Conservation (phyloP, 2,888 invertebrate species). For the Torymus texanus region DNA sequence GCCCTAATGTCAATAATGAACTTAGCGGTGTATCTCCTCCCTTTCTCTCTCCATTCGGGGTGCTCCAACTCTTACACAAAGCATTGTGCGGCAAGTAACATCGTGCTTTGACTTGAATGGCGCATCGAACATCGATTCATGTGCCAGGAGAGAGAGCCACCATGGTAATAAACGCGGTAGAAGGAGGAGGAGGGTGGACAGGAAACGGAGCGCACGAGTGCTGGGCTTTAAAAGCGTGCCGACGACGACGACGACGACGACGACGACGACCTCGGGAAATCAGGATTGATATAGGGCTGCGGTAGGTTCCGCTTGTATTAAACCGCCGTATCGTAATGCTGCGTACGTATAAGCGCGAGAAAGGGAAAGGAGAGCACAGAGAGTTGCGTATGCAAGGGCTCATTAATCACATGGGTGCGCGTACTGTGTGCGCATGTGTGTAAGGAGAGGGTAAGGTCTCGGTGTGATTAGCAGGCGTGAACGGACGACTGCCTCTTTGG, state of each 20-base stretch:
- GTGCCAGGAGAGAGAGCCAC: constrained; percentile 39
- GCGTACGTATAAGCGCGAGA: no score
- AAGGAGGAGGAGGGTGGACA: constrained; percentile 21
- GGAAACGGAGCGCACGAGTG: background rate
- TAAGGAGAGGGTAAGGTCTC: constrained; percentile 56
- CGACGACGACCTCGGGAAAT: constrained; percentile 61
- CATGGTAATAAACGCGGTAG: constrained; percentile 25
- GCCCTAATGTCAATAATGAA: constrained; percentile 55
- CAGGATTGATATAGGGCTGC: constrained; percentile 69
- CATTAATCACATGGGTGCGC: constrained; percentile 65
- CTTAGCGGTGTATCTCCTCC: constrained; percentile 32
- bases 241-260: background rate
- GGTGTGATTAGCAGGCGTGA: constrained; percentile 69
- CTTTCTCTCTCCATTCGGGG: background rate
- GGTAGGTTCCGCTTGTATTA: constrained; percentile 67
- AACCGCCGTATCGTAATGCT: no score
- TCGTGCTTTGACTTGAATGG: constrained; percentile 48
- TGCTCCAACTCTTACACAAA: background rate
- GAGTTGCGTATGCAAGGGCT: constrained; percentile 48
- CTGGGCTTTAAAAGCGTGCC: background rate
- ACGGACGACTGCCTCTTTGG: constrained; percentile 60
- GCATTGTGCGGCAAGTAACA: constrained; percentile 42
- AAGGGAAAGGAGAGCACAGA: constrained; percentile 22
- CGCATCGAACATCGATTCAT: constrained; percentile 48
- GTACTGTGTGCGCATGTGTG: constrained; percentile 18